Conservation (phyloP, 1,140 invertebrate genomes). For the Ostrea edulis region DNA sequence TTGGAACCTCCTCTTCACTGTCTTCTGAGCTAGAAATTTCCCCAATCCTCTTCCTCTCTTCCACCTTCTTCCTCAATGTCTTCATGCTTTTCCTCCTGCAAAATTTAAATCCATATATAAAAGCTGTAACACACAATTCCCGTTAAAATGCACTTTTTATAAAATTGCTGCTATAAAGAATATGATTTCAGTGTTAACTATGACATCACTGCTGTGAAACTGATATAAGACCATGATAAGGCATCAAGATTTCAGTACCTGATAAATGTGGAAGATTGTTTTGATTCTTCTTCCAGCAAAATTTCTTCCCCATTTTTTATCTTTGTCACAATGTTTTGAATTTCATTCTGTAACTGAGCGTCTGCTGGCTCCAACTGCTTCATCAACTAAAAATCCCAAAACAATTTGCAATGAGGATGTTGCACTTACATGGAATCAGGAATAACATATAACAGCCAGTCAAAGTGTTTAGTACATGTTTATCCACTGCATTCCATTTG, state of each 20-base stretch:
- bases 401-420: too few relatives aligned
- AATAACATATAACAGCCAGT: too few relatives aligned
- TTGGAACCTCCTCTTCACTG: slow-evolving; percentile 35
- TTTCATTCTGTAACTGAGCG: slow-evolving; percentile 84
- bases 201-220: too few relatives aligned
- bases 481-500: too few relatives aligned
- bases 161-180: too few relatives aligned
- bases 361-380: slow-evolving; percentile 86
- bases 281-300: slow-evolving; percentile 42
- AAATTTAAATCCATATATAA: neutral
- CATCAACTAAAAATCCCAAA: slow-evolving; percentile 81
- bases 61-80: slow-evolving; percentile 28
- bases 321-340: slow-evolving; percentile 80
- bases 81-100: slow-evolving; percentile 51
- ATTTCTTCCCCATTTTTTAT: slow-evolving; percentile 69
- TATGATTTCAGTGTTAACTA: too few relatives aligned
- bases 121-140: too few relatives aligned
- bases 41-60: slow-evolving; percentile 59
- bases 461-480: too few relatives aligned
- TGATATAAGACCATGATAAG: too few relatives aligned
- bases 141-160: too few relatives aligned
- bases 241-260: slow-evolving; percentile 44
- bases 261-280: slow-evolving; percentile 51
- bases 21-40: slow-evolving; percentile 62
- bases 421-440: too few relatives aligned